phyloP scores from a whole-genome alignment of 1,140 invertebrate species.

The Plutomurus gul region DNA sequence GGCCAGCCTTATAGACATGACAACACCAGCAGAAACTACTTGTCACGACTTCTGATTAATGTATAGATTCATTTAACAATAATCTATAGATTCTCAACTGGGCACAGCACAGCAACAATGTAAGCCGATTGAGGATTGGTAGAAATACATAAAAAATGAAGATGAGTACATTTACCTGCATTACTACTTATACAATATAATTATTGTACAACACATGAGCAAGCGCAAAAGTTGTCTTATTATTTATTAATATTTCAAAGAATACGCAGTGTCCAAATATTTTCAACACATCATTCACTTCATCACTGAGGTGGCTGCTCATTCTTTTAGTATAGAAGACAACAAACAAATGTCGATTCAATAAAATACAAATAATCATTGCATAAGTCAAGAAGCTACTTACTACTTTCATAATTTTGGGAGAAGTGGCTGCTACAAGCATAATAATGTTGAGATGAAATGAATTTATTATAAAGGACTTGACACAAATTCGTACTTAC shows the following conservation, averaged over 20 bases:
- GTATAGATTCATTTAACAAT: no score
- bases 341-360: background rate
- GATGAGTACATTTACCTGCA: background rate
- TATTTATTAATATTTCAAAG: constrained; percentile 2
- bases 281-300: background rate
- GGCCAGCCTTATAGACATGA: no score
- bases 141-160: constrained; percentile 6
- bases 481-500: background rate
- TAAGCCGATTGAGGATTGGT: background rate
- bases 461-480: background rate
- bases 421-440: background rate
- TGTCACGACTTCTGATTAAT: constrained; percentile 13
- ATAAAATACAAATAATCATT: constrained; percentile 1
- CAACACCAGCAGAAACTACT: constrained; percentile 4
- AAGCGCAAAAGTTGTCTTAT: background rate
- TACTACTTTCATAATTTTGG: background rate
- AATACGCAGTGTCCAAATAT: background rate
- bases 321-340: constrained; percentile 6
- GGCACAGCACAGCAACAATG: background rate
- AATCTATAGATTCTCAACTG: background rate
- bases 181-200: background rate
- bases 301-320: background rate
- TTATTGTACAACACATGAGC: background rate
- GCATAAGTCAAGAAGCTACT: background rate
- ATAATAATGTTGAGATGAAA: background rate